Base-by-base conservation (phyloP, 2,888 invertebrate species). In the Spilosoma lubricipeda region DNA sequence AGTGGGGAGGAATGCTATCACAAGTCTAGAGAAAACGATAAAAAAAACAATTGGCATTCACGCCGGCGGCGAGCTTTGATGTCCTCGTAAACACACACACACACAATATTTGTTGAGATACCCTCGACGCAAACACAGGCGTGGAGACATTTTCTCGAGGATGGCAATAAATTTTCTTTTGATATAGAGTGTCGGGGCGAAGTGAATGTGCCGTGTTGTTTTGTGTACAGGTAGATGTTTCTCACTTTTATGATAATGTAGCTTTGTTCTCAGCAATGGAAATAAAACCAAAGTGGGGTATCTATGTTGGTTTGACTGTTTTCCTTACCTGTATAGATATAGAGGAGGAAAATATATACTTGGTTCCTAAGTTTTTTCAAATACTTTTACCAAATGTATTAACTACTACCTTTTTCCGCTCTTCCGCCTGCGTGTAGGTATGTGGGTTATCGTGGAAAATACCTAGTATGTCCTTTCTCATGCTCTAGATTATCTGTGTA, bases 31-130 rank as follows among this genome's bases (percentile, higher is more conserved):
- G 88, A 91, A 91, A 91, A 91, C 92, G 90, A 92, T 92, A 92
- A 92, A 93, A 88, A 93, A 93, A 90, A 90, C 93, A 91, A 93
- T 93, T 92, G 92, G 89, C 92, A 92, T 92, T 91, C 90, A 89
- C 84, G 83, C 80, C 77, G 85, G 80, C 87, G 85, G 84, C 88
- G 87, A 88, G 90, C 91, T 92, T 92, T 92, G 91, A 92, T 90
- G 90, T 90, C 82, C 86, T 85, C 88, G 86, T 89, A 89, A 90
- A 88, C 87, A 88, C 89, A 83, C 80, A 82, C 86, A 84, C 71
- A 73, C 74, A 75, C 64, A 67, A 71, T 77, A 77, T 76, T 76
- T 68, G 76, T 69, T 30, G 3, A 36, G 23, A 63, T 59, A 56
- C 45, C 13, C 27, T 45, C 39, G 23, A 76, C 74, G 48, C 77